phyloP scores from a whole-genome alignment of 2,888 invertebrate genomes.

The Hololepta plana region DNA sequence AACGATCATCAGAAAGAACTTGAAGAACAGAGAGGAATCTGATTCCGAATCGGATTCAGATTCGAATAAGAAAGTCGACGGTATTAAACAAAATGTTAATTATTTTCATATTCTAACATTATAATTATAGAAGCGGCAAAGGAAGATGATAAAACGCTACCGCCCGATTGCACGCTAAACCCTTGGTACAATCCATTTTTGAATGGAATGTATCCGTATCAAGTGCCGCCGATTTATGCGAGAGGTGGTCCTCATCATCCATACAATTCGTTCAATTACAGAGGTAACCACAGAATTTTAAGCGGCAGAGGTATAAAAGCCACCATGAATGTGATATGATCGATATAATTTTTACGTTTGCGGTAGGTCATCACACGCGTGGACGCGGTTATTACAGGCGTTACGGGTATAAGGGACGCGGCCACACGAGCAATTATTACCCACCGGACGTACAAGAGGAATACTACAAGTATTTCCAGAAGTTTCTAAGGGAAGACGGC shows the following conservation, averaged over 20 bases:
- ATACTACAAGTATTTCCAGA: slow-evolving; percentile 40
- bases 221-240: too few relatives aligned
- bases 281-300: too few relatives aligned
- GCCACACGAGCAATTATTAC: slow-evolving; percentile 12
- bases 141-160: slow-evolving; percentile 3
- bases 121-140: slow-evolving; percentile 2
- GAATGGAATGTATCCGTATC: too few relatives aligned
- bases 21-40: slow-evolving; percentile 3
- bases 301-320: too few relatives aligned
- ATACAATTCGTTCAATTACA: too few relatives aligned
- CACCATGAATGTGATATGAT: too few relatives aligned
- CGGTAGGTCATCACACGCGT: slow-evolving; percentile 8
- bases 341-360: neutral
- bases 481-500: slow-evolving; percentile 34
- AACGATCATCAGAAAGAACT: slow-evolving; percentile 17
- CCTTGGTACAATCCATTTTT: too few relatives aligned
- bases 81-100: neutral
- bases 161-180: too few relatives aligned
- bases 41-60: slow-evolving; percentile 18
- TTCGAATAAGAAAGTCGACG: neutral
- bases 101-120: neutral
- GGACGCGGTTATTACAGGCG: slow-evolving; percentile 11
- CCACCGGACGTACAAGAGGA: slow-evolving; percentile 23
- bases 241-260: too few relatives aligned
- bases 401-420: slow-evolving; percentile 20